Evolutionary conservation across 2,797 vertebrate species (phyloP), one percentile per base, ranked within the genome.

Genomic region (Thunnus albacares): DNA sequence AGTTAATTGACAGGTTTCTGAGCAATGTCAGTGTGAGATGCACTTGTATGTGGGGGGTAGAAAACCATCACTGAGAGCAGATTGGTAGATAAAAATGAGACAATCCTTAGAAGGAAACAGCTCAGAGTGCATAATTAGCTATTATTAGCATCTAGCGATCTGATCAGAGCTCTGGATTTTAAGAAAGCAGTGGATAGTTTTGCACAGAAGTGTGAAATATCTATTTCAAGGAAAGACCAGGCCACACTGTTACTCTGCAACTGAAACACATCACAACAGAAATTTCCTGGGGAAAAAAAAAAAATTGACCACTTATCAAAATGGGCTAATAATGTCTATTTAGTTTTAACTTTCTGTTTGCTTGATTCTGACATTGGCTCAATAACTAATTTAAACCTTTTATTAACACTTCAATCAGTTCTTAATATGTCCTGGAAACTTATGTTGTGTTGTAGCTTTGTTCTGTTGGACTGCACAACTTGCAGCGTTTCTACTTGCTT

Each of bases 101-200:
- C n/a, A 41, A 3, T 71, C 51, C 63, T 52, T 6, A 71, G 7
- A 63, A 51, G 12, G 17, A 60, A 56, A 33, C n/a, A 78, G n/a
- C 10, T 38, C 38, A 52, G 17, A 57, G 24, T 64, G 9, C 0
- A 35, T 58, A n/a, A 52, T 15, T 35, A 55, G 17, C n/a, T 47
- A 11, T 38, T 38, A 20, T 41, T n/a, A 52, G 33, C 59, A 52
- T 20, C 5, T 5, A 71, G 13, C 1, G 0, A 6, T 49, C 45
- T 35, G 28, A 41, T 51, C 28, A 26, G n/a, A 60, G 24, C 28
- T 6, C 1, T 28, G 49, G 15, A 55, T 33, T 43, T 63, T 30
- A 49, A 18, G 33, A 61, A 26, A 24, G 10, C 24, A 7, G 5
- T 17, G 20, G 52, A 51, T 10, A 1, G 17, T 30, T 71, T 52